Conservation (phyloP, 2,888 invertebrate species). For the Sylvicola fuscatus region DNA sequence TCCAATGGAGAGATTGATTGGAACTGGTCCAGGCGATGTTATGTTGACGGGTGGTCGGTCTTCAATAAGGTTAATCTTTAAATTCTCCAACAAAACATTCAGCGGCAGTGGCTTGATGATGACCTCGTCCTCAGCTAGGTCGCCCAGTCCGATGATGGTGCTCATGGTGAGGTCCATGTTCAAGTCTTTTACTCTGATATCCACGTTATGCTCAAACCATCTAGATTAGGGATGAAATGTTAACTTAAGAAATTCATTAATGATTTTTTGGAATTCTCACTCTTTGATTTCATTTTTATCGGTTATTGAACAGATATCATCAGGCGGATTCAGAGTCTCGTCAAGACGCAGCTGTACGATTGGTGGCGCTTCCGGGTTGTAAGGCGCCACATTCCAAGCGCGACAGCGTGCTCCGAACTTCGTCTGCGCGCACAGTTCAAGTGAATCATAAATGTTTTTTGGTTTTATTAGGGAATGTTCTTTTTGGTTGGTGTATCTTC, state of each 20-base stretch:
- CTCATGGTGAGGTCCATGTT: slow-evolving; percentile 55
- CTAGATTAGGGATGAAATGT: slow-evolving; percentile 11
- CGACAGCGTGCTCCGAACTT: slow-evolving; percentile 66
- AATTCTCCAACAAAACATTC: slow-evolving; percentile 56
- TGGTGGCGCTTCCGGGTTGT: slow-evolving; percentile 29
- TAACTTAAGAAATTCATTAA: background rate
- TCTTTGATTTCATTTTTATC: slow-evolving; percentile 22
- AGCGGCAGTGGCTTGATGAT: slow-evolving; percentile 61
- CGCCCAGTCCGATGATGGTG: slow-evolving; percentile 58
- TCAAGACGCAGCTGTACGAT: slow-evolving; percentile 39
- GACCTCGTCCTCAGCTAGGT: slow-evolving; percentile 75
- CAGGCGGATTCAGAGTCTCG: slow-evolving; percentile 30
- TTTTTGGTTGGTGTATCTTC: too few species aligned
- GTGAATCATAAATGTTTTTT: too few species aligned
- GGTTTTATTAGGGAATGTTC: too few species aligned
- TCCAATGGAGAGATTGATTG: slow-evolving; percentile 52
- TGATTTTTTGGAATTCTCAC: slow-evolving; percentile 9
- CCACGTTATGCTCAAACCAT: slow-evolving; percentile 29
- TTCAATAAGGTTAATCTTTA: slow-evolving; percentile 56
- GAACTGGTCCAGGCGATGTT: slow-evolving; percentile 63
- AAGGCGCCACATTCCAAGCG: slow-evolving; percentile 53
- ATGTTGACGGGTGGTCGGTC: slow-evolving; percentile 64
- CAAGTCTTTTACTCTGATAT: slow-evolving; percentile 42
- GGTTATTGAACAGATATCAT: slow-evolving; percentile 12
- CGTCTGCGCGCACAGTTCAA: slow-evolving; percentile 29